Evolutionary conservation across 2,113 vertebrate species (phyloP).

Genomic region (Oryzias curvinotus): DNA sequence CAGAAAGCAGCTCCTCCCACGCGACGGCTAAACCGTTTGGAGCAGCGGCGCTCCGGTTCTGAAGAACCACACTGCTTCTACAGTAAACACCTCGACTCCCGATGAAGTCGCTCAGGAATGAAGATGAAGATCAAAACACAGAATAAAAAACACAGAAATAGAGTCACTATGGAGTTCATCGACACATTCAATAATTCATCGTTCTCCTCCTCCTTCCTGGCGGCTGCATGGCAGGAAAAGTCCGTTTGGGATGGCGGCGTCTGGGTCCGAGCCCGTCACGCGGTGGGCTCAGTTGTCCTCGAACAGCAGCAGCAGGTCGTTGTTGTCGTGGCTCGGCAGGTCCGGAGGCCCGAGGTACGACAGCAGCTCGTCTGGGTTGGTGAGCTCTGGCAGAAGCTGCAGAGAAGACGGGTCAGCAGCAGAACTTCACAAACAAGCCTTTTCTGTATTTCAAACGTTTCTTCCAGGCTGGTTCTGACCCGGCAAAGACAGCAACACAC

Average conservation of each 20-base stretch:
- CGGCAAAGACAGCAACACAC: no score
- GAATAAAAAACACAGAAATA: constrained; percentile 49
- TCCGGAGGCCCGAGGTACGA: constrained; percentile 91
- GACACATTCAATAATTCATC: constrained; percentile 55
- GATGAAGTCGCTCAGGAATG: constrained; percentile 13
- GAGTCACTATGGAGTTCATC: constrained; percentile 55
- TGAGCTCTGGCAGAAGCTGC: constrained; percentile 91
- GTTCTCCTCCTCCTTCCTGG: constrained; percentile 14
- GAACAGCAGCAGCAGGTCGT: constrained; percentile 91
- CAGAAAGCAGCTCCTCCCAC: neutral
- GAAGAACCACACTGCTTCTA: neutral
- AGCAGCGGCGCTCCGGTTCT: neutral
- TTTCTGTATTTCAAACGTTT: no score
- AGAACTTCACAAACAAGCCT: neutral
- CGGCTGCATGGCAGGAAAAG: constrained; percentile 21
- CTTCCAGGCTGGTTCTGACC: no score
- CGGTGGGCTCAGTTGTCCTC: constrained; percentile 84
- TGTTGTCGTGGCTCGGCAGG: constrained; percentile 88
- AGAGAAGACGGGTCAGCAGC: constrained; percentile 7
- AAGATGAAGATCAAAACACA: constrained; percentile 47
- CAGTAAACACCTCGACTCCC: neutral
- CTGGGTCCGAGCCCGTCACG: neutral
- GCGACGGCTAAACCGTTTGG: neutral
- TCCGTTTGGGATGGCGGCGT: constrained; percentile 24
- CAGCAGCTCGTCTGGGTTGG: constrained; percentile 90